Conservation (phyloP, 1,140 invertebrate species). For the Dendroctonus ponderosae region DNA sequence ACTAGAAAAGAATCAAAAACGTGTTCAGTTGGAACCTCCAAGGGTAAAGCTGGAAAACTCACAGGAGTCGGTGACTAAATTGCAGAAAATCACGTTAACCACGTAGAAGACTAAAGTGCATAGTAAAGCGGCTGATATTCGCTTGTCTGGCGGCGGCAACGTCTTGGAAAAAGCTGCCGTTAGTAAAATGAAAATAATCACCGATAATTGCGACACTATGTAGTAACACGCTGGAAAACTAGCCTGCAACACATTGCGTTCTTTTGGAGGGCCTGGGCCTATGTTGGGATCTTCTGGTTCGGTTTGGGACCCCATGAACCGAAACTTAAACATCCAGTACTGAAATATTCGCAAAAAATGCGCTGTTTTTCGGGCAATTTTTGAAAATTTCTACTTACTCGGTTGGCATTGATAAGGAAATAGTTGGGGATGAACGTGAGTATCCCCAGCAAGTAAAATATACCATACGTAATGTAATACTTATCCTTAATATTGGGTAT, state of each 20-base stretch:
- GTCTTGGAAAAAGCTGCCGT: slow-evolving; percentile 25
- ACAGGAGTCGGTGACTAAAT: slow-evolving; percentile 35
- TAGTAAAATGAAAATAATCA: slow-evolving; percentile 31
- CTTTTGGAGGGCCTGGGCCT: slow-evolving; percentile 8
- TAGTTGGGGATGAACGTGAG: slow-evolving; percentile 29
- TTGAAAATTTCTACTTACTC: slow-evolving; percentile 28
- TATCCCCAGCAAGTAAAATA: slow-evolving; percentile 36
- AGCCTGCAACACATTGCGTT: slow-evolving; percentile 32
- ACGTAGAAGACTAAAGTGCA: slow-evolving; percentile 31
- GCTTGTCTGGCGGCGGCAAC: slow-evolving; percentile 30
- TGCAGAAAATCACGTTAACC: slow-evolving; percentile 33
- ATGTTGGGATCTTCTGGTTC: neutral
- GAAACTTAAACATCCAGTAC: slow-evolving; percentile 40
- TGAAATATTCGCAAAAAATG: slow-evolving; percentile 15
- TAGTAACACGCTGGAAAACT: slow-evolving; percentile 31
- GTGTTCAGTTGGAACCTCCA: too few species aligned
- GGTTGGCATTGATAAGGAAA: slow-evolving; percentile 35
- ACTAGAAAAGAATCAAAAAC: slow-evolving; percentile 22
- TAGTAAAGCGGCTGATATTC: slow-evolving; percentile 26
- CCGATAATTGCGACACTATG: slow-evolving; percentile 19
- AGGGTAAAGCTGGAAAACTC: slow-evolving; percentile 7
- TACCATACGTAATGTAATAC: slow-evolving; percentile 33
- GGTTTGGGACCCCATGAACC: slow-evolving; percentile 13
- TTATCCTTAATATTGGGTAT: slow-evolving; percentile 31
- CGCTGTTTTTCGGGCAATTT: neutral